Evolutionary conservation across 1,140 invertebrate genomes (phyloP), one percentile per base, ranked within the genome.

Genomic region (Scaptodrosophila lebanonensis): DNA sequence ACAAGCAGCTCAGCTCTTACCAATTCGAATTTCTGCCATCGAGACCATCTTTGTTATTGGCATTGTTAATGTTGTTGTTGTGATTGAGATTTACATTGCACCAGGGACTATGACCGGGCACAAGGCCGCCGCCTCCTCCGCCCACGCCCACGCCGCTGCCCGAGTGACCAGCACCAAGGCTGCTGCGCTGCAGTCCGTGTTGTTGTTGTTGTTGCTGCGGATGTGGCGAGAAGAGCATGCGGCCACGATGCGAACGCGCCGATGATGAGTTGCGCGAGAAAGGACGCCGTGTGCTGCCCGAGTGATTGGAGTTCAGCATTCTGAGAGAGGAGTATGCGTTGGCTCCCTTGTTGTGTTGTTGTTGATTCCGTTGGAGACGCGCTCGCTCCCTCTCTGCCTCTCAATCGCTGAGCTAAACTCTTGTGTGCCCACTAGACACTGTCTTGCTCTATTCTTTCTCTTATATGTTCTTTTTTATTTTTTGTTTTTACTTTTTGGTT

Each of bases 181-280:
- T 58, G 61, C 1, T 61, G 66, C 7, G 69, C 1, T 73, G 69
- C 13, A 69, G 69, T 25, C 59, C 57, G 1, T 66, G 63, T 12
- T 29, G 49, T n/a, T 72, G 69, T 6, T 58, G 48, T 17, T 68
- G 66, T 22, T 47, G 42, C 33, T 77, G 73, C 15, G 67, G 59
- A 60, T 79, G 73, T 29, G 75, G 75, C 17, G 75, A 79, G 47
- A 75, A 79, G 8, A 82, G 53, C 50, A 82, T 66, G 6, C 75
- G 75, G 9, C 75, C 73, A 16, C 75, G 75, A 66, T 82, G 75
- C 9, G 75, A 82, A 16, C 75, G 75, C 0, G 45, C 70, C 29
- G 75, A 82, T 8, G 75, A 83, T 35, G 75, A 83, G 36, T 82
- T 82, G 16, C 75, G 75, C 30, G 75, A 82, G 33, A 82, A 82